These are phyloP conservation scores for Eurosta solidaginis DNA, from an alignment of 1,140 invertebrate species.

Conservation along the genomic window DNA sequence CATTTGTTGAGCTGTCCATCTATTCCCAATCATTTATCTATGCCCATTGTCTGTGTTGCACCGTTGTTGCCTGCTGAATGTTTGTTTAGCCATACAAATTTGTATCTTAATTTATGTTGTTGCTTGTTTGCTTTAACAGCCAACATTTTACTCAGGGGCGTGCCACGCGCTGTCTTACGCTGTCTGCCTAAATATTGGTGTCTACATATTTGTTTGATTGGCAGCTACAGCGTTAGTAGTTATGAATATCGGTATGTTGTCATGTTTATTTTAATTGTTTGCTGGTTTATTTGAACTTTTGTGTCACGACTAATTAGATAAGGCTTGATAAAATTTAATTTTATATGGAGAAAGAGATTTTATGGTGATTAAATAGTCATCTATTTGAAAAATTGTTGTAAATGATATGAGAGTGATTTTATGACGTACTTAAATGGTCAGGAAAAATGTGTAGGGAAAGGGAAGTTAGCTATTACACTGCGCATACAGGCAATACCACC, in stretches of 20 bases:
- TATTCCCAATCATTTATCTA: conserved; percentile 3
- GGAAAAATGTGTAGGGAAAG: no score
- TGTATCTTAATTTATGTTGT: neutral
- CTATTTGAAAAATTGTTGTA: no score
- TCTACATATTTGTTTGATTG: neutral
- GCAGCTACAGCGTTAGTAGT: neutral
- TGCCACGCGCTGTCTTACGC: neutral
- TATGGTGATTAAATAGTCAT: neutral
- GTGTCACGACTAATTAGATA: conserved; percentile 3
- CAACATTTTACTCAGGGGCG: neutral
- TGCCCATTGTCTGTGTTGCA: neutral
- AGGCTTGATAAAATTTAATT: neutral
- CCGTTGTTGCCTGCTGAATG: neutral
- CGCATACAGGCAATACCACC: no score
- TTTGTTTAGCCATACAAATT: neutral
- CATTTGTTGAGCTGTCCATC: neutral
- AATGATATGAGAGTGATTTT: no score
- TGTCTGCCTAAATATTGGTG: neutral
- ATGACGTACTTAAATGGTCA: no score
- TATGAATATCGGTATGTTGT: neutral
- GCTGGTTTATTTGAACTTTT: neutral
- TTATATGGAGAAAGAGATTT: neutral
- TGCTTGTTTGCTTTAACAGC: neutral
- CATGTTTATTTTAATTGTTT: neutral
- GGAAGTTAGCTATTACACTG: no score